Evolutionary conservation across 37 sponge, comb jelly and placozoan species (phyloP).

Genomic region (Geodia barretti): DNA sequence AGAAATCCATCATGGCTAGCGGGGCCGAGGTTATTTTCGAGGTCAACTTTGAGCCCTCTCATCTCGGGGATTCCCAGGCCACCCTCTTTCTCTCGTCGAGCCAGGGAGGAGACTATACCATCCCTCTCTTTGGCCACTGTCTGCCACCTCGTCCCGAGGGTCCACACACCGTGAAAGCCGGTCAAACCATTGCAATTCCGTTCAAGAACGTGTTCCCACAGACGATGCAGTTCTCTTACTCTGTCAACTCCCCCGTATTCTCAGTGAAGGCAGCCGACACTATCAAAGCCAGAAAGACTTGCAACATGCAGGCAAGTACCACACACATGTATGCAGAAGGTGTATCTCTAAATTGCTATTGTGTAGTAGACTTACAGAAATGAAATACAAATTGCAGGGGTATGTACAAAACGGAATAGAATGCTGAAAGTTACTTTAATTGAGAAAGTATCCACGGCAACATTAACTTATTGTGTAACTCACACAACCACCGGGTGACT

Average conservation of each 20-base stretch:
- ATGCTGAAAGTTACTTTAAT: too few species aligned
- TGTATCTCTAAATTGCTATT: too few species aligned
- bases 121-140: conserved; percentile 95
- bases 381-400: too few species aligned
- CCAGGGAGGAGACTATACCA: conserved; percentile 90
- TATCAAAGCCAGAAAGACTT: conserved; percentile 85
- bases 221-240: conserved; percentile 75
- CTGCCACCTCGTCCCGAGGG: conserved; percentile 95
- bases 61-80: conserved; percentile 85
- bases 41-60: conserved; percentile 92
- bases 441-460: too few species aligned
- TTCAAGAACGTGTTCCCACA: conserved; percentile 92
- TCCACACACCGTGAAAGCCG: conserved; percentile 88
- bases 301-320: conserved; percentile 56
- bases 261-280: conserved; percentile 74
- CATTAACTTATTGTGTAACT: too few species aligned
- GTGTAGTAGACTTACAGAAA: too few species aligned
- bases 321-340: too few species aligned
- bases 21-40: conserved; percentile 88
- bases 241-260: conserved; percentile 91
- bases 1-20: conserved; percentile 78
- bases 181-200: conserved; percentile 80
- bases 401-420: too few species aligned
- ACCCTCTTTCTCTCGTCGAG: conserved; percentile 83
- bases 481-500: too few species aligned